A percentile compares a stretch with the other conserved stretches of the same genome.
phyloP scores from a whole-genome alignment of 2,888 invertebrate species.

The Nycteola revayana region DNA sequence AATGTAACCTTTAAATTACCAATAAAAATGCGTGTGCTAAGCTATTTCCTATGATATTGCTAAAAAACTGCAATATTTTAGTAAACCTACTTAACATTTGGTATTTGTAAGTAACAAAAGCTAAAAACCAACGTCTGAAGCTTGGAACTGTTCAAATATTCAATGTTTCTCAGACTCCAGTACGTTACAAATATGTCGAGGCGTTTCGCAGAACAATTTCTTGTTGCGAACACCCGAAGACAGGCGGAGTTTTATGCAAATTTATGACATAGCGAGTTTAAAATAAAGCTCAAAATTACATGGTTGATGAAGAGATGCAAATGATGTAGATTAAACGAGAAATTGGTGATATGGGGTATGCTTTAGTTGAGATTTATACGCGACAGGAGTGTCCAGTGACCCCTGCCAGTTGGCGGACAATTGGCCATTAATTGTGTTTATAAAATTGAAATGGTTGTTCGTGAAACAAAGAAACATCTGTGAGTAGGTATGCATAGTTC shows the following conservation, averaged over 20 bases:
- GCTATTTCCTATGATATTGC: too few relatives aligned
- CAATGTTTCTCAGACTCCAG: slow-evolving; percentile 54
- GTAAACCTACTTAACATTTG: too few relatives aligned
- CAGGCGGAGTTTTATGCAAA: slow-evolving; percentile 47
- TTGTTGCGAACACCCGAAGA: slow-evolving; percentile 55
- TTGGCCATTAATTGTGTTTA: slow-evolving; percentile 72
- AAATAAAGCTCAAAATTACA: slow-evolving; percentile 42
- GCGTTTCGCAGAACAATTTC: slow-evolving; percentile 63
- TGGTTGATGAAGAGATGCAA: slow-evolving; percentile 31
- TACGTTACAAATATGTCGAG: slow-evolving; percentile 53
- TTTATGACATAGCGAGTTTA: slow-evolving; percentile 33
- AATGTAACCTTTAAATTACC: too few relatives aligned
- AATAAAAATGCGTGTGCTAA: too few relatives aligned
- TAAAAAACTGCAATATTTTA: too few relatives aligned
- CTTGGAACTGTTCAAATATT: slow-evolving; percentile 54
- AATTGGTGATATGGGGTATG: slow-evolving; percentile 54
- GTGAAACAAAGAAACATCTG: slow-evolving; percentile 46
- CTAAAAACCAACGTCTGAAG: slow-evolving; percentile 24
- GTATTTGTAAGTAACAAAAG: slow-evolving; percentile 10
- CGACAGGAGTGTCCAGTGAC: slow-evolving; percentile 46
- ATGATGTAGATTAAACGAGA: slow-evolving; percentile 60
- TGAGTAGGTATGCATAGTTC: too few relatives aligned
- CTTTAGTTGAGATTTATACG: slow-evolving; percentile 76
- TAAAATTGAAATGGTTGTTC: slow-evolving; percentile 64
- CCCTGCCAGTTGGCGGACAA: slow-evolving; percentile 45